Evolutionary conservation across 2,888 invertebrate species (phyloP), one percentile per base, ranked within the genome.

Genomic region (Agelastica alni): DNA sequence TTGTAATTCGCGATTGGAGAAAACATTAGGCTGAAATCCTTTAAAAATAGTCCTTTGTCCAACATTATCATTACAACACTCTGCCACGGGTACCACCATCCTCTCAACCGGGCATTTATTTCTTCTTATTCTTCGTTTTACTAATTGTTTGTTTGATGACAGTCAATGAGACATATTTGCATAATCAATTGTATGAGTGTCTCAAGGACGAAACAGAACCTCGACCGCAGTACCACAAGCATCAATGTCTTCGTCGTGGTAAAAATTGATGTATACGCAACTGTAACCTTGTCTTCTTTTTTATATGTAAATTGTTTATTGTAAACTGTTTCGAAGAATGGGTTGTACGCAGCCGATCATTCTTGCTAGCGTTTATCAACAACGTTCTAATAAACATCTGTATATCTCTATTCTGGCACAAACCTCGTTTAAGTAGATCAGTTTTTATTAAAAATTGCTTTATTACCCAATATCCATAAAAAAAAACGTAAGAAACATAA

Each of bases 111-210:
- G 14, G 5, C 22, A 44, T 44, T 44, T 44, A 44, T 32, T 31
- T 32, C 39, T 44, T 44, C 43, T 31, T n/a, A 31, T 44, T 32
- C 44, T 44, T 32, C 39, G n/a, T 13, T 9, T 14, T 44, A 20
- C 18, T 44, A 44, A 44, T 51, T 51, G 36, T 36, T 51, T 43
- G 43, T 51, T 28, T 44, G 30, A 51, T 30, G 34, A 51, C 43
- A 43, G 36, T 51, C 51, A 51, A 51, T 51, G 51, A 51, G 53
- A 47, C 41, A 41, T 47, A 53, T 53, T 53, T 53, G 47, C 53
- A 53, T 53, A 53, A 53, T 47, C 53, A 47, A 53, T 53, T 53
- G 53, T 47, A 47, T 20, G 51, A 53, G 42, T 47, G 53, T 53
- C 53, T 53, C 53, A 53, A 53, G 53, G 53, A 47, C 53, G 47